Base-by-base conservation (phyloP, 2,113 vertebrate genomes). In the Tympanuchus pallidicinctus region DNA sequence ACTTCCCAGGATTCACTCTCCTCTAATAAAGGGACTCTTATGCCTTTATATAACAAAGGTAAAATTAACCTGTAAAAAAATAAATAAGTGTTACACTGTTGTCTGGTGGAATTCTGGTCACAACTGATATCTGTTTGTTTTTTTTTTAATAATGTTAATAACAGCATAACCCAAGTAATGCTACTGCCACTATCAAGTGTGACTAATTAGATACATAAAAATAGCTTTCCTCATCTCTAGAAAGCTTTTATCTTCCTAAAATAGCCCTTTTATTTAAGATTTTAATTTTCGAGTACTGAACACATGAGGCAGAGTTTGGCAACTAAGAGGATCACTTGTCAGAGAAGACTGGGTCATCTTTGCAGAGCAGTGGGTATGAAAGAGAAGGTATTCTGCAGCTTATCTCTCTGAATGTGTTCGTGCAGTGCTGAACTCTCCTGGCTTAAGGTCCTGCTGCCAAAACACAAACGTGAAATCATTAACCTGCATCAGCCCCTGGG, bases 131-230 rank as follows among this genome's bases (percentile, higher is more conserved):
- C 56, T 91, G 59, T 40, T 40, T 40, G 40, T 13, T 40, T 40
- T 40, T 40, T 40, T 40, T 40, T 40, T 40, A 12, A 40, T 93
- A 91, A 74, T 92, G 78, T 57, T 92, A 96, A 95, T 94, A 94
- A 84, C 59, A 95, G 61, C 24, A 82, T 88, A 89, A 86, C 56
- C 54, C 89, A 82, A 90, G 65, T 82, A 88, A 71, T 82, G 71
- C 17, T 81, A 69, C 95, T 90, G 89, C 86, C 95, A 63, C 69
- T 93, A 85, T 63, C 50, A 93, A 93, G 32, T n/a, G 34, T 94
- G 92, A 90, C 57, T 97, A 96, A 97, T 97, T 96, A 95, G 73
- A 93, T 70, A 89, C 0, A 7, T 80, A 90, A 80, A 97, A 86
- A 88, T 84, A 90, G 48, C 57, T 87, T 95, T 95, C 92, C 38